Percentiles rank a stretch among this genome's conserved stretches.
Evolutionary conservation across 2,113 vertebrate genomes (phyloP).

Genomic region (Saimiri boliviensis): DNA sequence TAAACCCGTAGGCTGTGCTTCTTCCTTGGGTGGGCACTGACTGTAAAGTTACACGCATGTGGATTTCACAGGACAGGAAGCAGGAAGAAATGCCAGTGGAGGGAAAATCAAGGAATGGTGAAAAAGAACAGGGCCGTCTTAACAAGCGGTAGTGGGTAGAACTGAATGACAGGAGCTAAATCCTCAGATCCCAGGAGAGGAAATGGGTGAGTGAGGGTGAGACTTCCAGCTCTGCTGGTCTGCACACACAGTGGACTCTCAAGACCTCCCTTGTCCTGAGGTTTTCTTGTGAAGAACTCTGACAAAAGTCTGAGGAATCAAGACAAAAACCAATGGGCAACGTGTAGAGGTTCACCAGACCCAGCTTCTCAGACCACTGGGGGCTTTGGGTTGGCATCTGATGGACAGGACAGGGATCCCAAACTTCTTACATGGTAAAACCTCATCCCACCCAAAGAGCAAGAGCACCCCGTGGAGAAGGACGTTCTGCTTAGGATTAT

Average conservation of each 20-base stretch:
- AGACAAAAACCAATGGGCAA: neutral
- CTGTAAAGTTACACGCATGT: neutral
- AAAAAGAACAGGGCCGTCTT: neutral
- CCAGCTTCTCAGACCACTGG: neutral
- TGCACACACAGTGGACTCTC: fast-evolving
- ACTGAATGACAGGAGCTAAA: neutral
- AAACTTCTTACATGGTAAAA: neutral
- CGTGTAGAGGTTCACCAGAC: neutral
- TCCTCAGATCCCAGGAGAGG: neutral
- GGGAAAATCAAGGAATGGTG: neutral
- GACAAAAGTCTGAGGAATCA: neutral
- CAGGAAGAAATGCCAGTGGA: neutral
- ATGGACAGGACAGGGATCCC: neutral
- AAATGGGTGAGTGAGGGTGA: neutral
- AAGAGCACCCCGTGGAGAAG: neutral
- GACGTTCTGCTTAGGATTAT: neutral
- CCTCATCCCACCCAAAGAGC: neutral
- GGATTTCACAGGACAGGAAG: neutral
- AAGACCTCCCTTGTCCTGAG: neutral
- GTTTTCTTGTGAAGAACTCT: neutral
- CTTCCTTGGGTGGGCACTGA: neutral
- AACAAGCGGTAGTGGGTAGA: neutral
- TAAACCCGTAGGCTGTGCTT: neutral
- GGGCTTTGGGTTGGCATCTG: neutral
- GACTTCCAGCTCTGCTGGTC: neutral